Evolutionary conservation across 2,888 invertebrate genomes (phyloP).

Genomic region (Fragum fragum): DNA sequence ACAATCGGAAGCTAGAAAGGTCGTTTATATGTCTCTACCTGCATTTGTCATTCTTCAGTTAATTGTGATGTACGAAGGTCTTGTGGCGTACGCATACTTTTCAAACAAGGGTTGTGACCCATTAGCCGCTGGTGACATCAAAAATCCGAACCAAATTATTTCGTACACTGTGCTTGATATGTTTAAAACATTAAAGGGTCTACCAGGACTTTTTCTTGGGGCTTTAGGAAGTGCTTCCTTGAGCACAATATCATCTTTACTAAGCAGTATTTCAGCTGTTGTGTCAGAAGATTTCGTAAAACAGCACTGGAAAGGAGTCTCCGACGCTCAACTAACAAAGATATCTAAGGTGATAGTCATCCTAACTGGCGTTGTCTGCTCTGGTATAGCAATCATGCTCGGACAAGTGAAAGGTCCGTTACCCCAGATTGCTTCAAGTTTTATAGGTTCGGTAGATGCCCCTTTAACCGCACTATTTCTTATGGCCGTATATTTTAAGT

Average conservation of each 20-base stretch:
- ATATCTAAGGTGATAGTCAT: conserved; percentile 51
- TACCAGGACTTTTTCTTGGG: conserved; percentile 47
- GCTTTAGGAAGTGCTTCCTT: conserved; percentile 49
- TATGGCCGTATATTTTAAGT: conserved; percentile 45
- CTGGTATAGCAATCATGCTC: conserved; percentile 51
- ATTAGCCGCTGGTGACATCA: conserved; percentile 45
- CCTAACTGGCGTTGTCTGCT: conserved; percentile 36
- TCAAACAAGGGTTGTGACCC: conserved; percentile 56
- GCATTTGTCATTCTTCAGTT: conserved; percentile 39
- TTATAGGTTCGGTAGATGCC: conserved; percentile 47
- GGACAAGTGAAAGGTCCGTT: conserved; percentile 54
- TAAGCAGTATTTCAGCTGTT: conserved; percentile 50
- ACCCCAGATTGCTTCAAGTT: conserved; percentile 44
- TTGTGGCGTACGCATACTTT: conserved; percentile 52
- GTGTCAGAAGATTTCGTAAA: conserved; percentile 41
- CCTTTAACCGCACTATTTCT: conserved; percentile 46
- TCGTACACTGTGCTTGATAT: conserved; percentile 46
- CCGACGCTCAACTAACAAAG: conserved; percentile 39
- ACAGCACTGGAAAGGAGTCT: conserved; percentile 21
- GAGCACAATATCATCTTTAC: conserved; percentile 50
- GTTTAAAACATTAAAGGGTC: conserved; percentile 39
- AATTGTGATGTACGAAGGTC: conserved; percentile 47
- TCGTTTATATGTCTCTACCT: conserved; percentile 43
- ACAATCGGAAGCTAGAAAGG: conserved; percentile 41
- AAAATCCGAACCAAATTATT: conserved; percentile 51